Percentiles rank a stretch among this genome's conserved stretches.
Conservation (phyloP, 2,888 invertebrate species). For the Azorinus chamasolen region DNA sequence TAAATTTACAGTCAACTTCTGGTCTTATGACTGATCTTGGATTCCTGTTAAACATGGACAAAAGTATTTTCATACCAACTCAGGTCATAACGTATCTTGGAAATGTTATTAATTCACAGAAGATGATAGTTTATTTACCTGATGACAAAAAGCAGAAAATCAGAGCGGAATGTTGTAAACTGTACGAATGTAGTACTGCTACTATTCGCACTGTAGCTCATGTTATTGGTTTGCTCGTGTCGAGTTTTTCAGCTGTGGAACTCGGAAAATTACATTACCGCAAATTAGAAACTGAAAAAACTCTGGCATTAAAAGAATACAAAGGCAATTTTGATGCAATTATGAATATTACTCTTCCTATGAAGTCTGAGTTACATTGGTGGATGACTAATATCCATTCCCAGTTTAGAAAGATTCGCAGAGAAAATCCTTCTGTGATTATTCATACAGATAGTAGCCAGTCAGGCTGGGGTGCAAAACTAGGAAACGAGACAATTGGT, state of each 20-base stretch:
- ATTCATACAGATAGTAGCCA: conserved; percentile 7
- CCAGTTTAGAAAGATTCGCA: conserved; percentile 24
- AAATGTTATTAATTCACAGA: conserved; percentile 45
- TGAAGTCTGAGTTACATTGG: conserved; percentile 43
- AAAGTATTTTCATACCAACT: conserved; percentile 44
- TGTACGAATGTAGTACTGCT: conserved; percentile 4
- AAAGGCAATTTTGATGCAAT: conserved; percentile 33
- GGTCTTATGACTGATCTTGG: conserved; percentile 29
- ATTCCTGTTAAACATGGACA: conserved; percentile 45
- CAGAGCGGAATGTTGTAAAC: conserved; percentile 2
- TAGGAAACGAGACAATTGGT: conserved; percentile 10
- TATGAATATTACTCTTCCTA: conserved; percentile 16
- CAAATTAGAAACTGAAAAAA: conserved; percentile 40
- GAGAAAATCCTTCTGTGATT: conserved; percentile 12
- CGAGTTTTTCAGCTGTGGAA: conserved; percentile 49
- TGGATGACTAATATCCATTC: conserved; percentile 41
- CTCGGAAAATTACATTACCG: conserved; percentile 45
- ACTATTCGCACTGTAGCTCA: conserved; percentile 39
- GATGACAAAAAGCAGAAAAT: conserved; percentile 38
- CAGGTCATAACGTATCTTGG: conserved; percentile 44
- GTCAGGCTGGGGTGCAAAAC: conserved; percentile 14
- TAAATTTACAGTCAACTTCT: conserved; percentile 17
- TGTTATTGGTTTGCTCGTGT: conserved; percentile 45
- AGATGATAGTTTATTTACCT: conserved; percentile 47
- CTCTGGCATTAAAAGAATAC: conserved; percentile 22